Percentiles rank a stretch among this genome's conserved stretches.
These are phyloP conservation scores for Drosophila kanapiae DNA, from an alignment of 1,140 invertebrate genomes.

Conservation along the genomic window DNA sequence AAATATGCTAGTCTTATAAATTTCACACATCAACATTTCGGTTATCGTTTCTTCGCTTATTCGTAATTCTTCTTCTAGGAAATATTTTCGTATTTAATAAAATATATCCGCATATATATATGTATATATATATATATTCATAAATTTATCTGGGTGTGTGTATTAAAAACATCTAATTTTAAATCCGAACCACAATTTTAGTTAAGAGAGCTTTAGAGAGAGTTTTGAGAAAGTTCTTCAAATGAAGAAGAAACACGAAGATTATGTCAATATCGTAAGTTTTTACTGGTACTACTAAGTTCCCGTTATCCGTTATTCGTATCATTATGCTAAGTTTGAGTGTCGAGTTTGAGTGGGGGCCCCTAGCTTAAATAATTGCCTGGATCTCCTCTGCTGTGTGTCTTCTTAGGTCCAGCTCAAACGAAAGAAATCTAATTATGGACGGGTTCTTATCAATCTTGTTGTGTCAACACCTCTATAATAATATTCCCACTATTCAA, in stretches of 20 bases:
- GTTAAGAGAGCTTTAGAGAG: constrained; percentile 35
- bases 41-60: constrained; percentile 56
- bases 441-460: constrained; percentile 85
- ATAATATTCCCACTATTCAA: constrained; percentile 18
- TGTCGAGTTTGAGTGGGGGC: constrained; percentile 14
- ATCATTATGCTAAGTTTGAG: constrained; percentile 36
- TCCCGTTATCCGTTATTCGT: constrained; percentile 18
- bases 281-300: constrained; percentile 44
- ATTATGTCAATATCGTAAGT: constrained; percentile 37
- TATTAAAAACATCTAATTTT: constrained; percentile 69
- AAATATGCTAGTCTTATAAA: constrained; percentile 85
- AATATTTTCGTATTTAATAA: constrained; percentile 79
- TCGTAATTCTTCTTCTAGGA: constrained; percentile 40
- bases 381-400: constrained; percentile 34
- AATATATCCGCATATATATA: constrained; percentile 60
- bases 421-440: constrained; percentile 83
- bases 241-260: constrained; percentile 65
- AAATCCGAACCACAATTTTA: constrained; percentile 72
- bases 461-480: constrained; percentile 69
- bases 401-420: constrained; percentile 48
- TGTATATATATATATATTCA: constrained; percentile 53
- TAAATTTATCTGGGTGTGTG: constrained; percentile 43
- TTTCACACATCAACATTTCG: constrained; percentile 85
- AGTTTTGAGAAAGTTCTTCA: constrained; percentile 34
- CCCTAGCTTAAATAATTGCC: constrained; percentile 24